Conservation (phyloP, 2,888 invertebrate species). For the Epinotia bilunana region DNA sequence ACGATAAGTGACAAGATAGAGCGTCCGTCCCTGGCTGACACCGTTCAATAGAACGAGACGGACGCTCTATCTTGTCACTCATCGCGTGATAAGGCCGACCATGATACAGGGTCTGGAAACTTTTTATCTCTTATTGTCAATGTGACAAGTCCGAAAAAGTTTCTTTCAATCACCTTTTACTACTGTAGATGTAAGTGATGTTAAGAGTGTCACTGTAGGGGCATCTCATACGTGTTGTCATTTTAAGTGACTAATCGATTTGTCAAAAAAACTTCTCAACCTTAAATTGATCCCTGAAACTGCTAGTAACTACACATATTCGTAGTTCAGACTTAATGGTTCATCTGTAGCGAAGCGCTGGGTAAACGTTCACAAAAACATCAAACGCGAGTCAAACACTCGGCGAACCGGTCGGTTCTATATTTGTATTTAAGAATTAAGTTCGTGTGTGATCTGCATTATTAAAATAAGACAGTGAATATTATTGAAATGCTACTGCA, state of each 20-base stretch:
- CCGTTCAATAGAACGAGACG: too few relatives aligned
- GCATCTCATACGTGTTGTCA: background rate
- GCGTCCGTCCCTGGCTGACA: too few relatives aligned
- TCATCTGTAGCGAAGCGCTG: background rate
- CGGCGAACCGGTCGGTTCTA: background rate
- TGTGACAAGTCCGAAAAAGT: background rate
- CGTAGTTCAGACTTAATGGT: background rate
- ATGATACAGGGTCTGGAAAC: too few relatives aligned
- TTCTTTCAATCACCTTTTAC: background rate
- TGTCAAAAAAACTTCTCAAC: background rate
- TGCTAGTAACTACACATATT: background rate
- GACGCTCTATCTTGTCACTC: too few relatives aligned
- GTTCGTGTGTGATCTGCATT: background rate
- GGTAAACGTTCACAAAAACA: background rate
- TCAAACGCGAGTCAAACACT: background rate
- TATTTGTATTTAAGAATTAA: background rate
- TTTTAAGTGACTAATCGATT: background rate
- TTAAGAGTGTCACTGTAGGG: background rate
- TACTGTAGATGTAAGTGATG: background rate
- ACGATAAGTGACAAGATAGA: too few relatives aligned
- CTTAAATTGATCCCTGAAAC: background rate
- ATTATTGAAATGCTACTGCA: slow-evolving; percentile 2
- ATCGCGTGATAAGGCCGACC: too few relatives aligned
- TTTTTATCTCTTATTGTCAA: background rate
- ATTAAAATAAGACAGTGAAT: background rate